phyloP scores from a whole-genome alignment of 2,113 vertebrate genomes.

The Corythornis vintsioides region DNA sequence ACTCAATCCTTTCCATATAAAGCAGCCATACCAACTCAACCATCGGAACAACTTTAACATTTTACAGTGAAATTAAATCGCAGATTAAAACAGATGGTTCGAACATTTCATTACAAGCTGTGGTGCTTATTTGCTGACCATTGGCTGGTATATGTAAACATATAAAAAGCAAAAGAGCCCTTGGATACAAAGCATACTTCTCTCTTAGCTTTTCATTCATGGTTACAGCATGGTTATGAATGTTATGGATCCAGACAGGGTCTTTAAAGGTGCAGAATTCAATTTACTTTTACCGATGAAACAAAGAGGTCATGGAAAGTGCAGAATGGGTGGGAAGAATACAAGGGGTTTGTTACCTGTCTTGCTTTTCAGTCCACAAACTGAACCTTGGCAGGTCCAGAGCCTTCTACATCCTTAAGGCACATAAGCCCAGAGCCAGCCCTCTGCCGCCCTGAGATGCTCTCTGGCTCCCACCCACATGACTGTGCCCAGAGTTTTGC shows the following conservation, averaged over 20 bases:
- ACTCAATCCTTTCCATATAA: conserved; percentile 34
- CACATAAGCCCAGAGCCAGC: neutral
- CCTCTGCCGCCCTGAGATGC: neutral
- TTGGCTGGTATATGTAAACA: conserved; percentile 62
- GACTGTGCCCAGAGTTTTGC: accelerated
- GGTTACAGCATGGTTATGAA: conserved; percentile 56
- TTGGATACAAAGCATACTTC: conserved; percentile 46
- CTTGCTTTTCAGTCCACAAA: neutral
- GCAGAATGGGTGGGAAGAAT: conserved; percentile 23
- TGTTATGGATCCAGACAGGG: conserved; percentile 59
- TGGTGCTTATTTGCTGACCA: conserved; percentile 57
- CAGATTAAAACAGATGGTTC: conserved; percentile 62
- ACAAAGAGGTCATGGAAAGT: conserved; percentile 40
- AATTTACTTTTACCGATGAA: conserved; percentile 42
- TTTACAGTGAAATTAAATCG: conserved; percentile 51
- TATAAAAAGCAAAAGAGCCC: conserved; percentile 64
- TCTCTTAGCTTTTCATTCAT: conserved; percentile 46
- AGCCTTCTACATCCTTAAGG: neutral
- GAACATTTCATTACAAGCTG: conserved; percentile 50
- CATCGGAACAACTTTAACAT: conserved; percentile 52
- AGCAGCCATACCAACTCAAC: neutral
- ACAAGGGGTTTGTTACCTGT: neutral
- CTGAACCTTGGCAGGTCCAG: neutral
- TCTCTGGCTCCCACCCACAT: accelerated
- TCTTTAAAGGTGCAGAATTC: conserved; percentile 65